phyloP scores from a whole-genome alignment of 2,113 vertebrate genomes.

The Dipodomys spectabilis region DNA sequence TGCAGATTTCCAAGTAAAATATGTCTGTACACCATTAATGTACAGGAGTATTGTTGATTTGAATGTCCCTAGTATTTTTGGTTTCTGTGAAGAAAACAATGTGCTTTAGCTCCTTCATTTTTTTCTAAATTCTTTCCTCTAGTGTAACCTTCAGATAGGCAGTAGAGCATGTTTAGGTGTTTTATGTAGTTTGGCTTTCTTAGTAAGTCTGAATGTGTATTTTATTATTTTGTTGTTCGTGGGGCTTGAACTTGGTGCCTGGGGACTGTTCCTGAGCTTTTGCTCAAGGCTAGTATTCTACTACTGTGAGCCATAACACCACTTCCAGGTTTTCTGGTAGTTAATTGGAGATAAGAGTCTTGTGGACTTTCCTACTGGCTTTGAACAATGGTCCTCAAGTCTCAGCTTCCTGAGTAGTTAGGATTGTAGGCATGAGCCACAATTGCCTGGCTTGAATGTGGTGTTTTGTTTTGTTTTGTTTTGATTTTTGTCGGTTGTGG shows the following conservation, averaged over 20 bases:
- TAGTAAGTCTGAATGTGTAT: conserved; percentile 10
- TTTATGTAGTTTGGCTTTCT: conserved; percentile 58
- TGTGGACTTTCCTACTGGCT: too few species aligned
- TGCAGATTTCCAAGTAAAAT: not conserved
- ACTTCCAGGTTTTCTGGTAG: too few species aligned
- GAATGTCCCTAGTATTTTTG: conserved; percentile 29
- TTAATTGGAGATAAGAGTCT: too few species aligned
- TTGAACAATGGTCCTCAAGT: too few species aligned
- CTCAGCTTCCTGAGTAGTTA: too few species aligned
- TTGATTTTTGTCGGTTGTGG: too few species aligned
- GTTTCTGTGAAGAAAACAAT: conserved; percentile 52
- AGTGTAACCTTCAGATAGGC: not conserved
- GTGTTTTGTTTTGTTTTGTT: too few species aligned
- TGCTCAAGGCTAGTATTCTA: too few species aligned
- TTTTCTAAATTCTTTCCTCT: conserved; percentile 36
- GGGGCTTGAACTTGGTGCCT: not conserved
- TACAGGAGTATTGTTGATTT: conserved; percentile 22
- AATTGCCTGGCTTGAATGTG: too few species aligned
- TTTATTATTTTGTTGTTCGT: too few species aligned
- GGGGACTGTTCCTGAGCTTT: not conserved
- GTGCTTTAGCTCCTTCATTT: conserved; percentile 34
- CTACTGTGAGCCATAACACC: too few species aligned
- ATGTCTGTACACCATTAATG: not conserved
- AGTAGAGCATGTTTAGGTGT: not conserved
- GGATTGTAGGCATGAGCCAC: too few species aligned